phyloP scores from a whole-genome alignment of 2,797 vertebrate genomes.

The Enoplosus armatus region DNA sequence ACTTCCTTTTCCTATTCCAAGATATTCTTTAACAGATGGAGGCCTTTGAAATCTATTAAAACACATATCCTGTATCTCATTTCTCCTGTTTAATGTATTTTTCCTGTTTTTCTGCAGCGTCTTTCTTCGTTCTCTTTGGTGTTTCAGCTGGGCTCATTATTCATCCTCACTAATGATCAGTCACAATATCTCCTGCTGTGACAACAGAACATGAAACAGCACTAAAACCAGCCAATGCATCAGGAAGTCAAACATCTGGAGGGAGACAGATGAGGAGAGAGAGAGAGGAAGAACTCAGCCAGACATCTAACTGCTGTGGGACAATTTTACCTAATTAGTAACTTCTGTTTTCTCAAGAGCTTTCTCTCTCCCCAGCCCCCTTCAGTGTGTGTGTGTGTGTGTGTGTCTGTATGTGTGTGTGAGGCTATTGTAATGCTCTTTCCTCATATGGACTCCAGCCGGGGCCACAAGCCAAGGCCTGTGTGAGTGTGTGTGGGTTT shows the following conservation, averaged over 20 bases:
- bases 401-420: constrained; percentile 20
- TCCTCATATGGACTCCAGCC: constrained; percentile 60
- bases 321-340: constrained; percentile 80
- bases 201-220: constrained; percentile 67
- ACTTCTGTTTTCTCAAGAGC: constrained; percentile 78
- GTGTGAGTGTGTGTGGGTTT: constrained; percentile 43
- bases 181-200: constrained; percentile 58
- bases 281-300: constrained; percentile 62
- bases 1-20: constrained; percentile 13
- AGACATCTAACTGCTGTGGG: constrained; percentile 73
- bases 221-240: constrained; percentile 52
- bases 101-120: constrained; percentile 7
- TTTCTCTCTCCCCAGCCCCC: constrained; percentile 41
- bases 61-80: constrained; percentile 26
- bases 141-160: constrained; percentile 66
- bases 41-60: constrained; percentile 19
- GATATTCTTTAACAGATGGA: constrained; percentile 10
- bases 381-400: constrained; percentile 32
- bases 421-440: constrained; percentile 57
- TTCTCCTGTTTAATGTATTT: constrained; percentile 21
- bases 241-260: constrained; percentile 84
- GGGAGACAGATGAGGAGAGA: constrained; percentile 54
- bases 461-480: constrained; percentile 62
- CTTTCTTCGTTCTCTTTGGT: constrained; percentile 52
- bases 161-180: constrained; percentile 70